Evolutionary conservation across 2,797 vertebrate genomes (phyloP).

Genomic region (Acanthiza pusilla): DNA sequence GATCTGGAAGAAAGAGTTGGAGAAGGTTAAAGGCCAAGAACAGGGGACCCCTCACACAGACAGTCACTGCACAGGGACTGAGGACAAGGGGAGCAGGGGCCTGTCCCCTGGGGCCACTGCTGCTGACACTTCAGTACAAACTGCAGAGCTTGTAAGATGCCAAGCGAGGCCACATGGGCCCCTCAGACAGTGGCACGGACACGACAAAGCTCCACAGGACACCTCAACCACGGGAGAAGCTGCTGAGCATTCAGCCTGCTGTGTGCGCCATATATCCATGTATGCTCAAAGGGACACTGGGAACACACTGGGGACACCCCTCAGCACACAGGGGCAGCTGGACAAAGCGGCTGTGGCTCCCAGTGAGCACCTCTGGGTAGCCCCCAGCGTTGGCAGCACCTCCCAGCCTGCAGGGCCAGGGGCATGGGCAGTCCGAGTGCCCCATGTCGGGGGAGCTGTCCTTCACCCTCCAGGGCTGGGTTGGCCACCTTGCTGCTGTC

Average conservation of each 20-base stretch:
- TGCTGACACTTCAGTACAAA: not conserved
- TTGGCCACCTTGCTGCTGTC: not conserved
- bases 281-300: not conserved
- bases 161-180: not conserved
- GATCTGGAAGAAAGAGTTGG: conserved; percentile 79
- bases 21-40: conserved; percentile 67
- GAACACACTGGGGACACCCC: not conserved
- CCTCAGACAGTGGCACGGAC: not conserved
- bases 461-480: not conserved
- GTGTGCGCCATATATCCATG: not conserved
- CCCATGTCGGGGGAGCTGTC: fast-evolving
- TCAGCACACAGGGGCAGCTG: not conserved
- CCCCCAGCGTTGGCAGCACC: not conserved
- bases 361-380: not conserved
- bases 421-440: not conserved
- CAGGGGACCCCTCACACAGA: conserved; percentile 32
- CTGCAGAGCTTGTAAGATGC: not conserved
- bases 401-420: not conserved
- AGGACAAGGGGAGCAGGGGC: not conserved
- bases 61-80: conserved; percentile 13
- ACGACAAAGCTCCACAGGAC: conserved; percentile 14
- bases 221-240: not conserved
- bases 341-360: not conserved
- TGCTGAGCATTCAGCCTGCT: not conserved
- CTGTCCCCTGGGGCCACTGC: not conserved